Evolutionary conservation across 2,113 vertebrate genomes (phyloP).

Genomic region (Nesogale talazaci): DNA sequence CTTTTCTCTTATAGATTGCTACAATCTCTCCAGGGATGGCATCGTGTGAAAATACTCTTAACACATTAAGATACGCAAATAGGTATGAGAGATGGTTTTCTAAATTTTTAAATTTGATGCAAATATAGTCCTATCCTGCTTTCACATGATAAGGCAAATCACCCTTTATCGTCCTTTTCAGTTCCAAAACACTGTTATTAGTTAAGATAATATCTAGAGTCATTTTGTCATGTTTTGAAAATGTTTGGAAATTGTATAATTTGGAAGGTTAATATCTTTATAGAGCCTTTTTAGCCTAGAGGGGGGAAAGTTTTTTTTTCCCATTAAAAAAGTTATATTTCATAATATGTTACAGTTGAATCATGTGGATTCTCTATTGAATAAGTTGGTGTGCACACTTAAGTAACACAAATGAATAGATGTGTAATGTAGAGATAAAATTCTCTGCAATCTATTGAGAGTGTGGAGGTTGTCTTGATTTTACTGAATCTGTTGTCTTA

Average conservation of each 20-base stretch:
- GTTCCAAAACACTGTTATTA: constrained; percentile 29
- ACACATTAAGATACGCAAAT: constrained; percentile 98
- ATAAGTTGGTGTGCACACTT: not conserved
- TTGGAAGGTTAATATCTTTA: too few species aligned
- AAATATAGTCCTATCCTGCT: not conserved
- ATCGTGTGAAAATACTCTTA: constrained; percentile 99
- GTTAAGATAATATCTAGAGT: constrained; percentile 17
- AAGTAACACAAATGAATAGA: not conserved
- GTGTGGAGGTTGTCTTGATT: not conserved
- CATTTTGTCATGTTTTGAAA: constrained; percentile 55
- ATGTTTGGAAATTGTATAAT: not conserved
- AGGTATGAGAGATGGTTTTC: constrained; percentile 88
- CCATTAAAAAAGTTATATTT: constrained; percentile 32
- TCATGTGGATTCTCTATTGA: constrained; percentile 36
- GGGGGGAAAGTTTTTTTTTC: not conserved
- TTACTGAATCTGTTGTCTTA: not conserved
- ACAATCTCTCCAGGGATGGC: constrained; percentile 99
- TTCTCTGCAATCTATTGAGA: constrained; percentile 18
- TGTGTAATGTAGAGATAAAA: constrained; percentile 42
- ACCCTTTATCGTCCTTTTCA: constrained; percentile 12
- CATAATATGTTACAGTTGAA: constrained; percentile 27
- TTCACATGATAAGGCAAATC: constrained; percentile 17
- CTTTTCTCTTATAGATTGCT: constrained; percentile 90
- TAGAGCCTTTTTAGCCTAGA: too few species aligned
- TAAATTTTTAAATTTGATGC: constrained; percentile 41